These are phyloP conservation scores for Macrobrachium nipponense DNA, from an alignment of 1,140 invertebrate species.

Conservation along the genomic window DNA sequence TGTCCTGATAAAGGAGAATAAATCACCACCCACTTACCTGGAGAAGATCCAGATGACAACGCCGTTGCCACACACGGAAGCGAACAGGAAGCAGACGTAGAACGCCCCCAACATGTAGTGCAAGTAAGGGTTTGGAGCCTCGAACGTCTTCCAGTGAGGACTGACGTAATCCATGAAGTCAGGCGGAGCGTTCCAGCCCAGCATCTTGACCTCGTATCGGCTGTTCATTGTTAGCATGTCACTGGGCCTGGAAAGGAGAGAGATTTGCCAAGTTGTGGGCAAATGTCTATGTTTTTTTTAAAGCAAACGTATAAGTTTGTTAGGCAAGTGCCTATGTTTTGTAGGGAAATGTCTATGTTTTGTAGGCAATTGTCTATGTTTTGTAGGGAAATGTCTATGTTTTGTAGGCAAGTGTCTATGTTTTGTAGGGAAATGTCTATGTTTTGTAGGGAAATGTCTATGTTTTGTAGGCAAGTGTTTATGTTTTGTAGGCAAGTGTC, in stretches of 20 bases:
- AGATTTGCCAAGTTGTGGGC: too few species aligned
- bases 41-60: slow-evolving; percentile 88
- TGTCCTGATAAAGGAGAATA: not conserved
- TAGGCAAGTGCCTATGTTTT: too few species aligned
- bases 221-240: not conserved
- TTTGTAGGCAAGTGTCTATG: too few species aligned
- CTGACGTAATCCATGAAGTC: slow-evolving; percentile 82
- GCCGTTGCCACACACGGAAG: slow-evolving; percentile 85
- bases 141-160: slow-evolving; percentile 82
- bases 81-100: slow-evolving; percentile 83
- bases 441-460: too few species aligned
- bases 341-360: too few species aligned
- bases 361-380: too few species aligned
- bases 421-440: too few species aligned
- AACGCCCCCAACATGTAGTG: slow-evolving; percentile 85
- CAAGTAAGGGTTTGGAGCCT: slow-evolving; percentile 82
- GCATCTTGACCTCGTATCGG: slow-evolving; percentile 69
- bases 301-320: too few species aligned
- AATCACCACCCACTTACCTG: slow-evolving; percentile 15
- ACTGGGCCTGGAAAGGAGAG: not conserved
- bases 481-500: too few species aligned
- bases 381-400: too few species aligned
- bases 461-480: too few species aligned
- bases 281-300: too few species aligned
- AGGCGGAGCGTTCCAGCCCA: slow-evolving; percentile 82